Evolutionary conservation across 1,140 invertebrate species (phyloP).

Genomic region (Platyscapa corneri): DNA sequence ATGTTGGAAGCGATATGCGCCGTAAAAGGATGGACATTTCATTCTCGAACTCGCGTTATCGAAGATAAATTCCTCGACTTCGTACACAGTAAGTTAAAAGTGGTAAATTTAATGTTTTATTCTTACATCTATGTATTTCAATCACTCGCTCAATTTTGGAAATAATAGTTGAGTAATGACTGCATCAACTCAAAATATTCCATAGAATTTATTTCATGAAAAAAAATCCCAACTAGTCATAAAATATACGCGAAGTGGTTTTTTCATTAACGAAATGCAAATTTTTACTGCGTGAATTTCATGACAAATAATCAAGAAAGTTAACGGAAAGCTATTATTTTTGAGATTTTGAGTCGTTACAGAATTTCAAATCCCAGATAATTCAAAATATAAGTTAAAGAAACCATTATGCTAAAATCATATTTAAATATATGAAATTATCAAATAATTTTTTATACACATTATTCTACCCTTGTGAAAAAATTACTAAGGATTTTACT

Average conservation of each 20-base stretch:
- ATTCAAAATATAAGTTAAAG: neutral
- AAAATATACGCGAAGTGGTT: too few relatives aligned
- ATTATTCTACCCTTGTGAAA: neutral
- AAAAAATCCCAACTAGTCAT: too few relatives aligned
- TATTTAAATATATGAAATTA: neutral
- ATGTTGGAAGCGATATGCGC: slow-evolving; percentile 67
- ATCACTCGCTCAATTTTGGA: neutral
- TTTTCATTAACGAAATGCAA: too few relatives aligned
- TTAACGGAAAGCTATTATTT: neutral
- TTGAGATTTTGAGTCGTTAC: neutral
- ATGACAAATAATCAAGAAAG: neutral
- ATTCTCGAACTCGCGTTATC: slow-evolving; percentile 5
- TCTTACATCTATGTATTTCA: neutral
- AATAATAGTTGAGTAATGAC: neutral
- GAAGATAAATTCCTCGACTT: slow-evolving; percentile 19
- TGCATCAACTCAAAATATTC: neutral
- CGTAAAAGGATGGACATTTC: slow-evolving; percentile 53
- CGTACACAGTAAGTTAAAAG: slow-evolving; percentile 12
- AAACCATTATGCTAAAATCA: too few relatives aligned
- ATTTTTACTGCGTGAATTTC: neutral
- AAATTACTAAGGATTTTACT: slow-evolving; percentile 13
- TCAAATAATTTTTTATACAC: neutral
- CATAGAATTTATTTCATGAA: neutral
- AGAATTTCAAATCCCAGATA: neutral
- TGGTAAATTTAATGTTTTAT: slow-evolving; percentile 1